A percentile compares a stretch with the other conserved stretches of the same genome.
phyloP scores from a whole-genome alignment of 2,113 vertebrate species.

The Lagopus muta region DNA sequence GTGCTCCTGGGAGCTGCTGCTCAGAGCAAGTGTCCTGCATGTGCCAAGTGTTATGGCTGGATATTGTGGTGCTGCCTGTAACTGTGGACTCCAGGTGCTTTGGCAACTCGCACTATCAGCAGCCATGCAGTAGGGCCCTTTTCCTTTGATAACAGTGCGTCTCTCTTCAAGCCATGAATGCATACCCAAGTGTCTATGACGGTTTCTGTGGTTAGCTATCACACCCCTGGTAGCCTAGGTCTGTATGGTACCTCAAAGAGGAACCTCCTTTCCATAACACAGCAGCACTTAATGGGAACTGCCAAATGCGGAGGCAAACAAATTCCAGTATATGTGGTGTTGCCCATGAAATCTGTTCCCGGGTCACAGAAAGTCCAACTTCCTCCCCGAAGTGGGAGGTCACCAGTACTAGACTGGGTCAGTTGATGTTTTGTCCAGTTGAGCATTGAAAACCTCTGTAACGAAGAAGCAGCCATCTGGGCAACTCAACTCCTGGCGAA shows the following conservation, averaged over 20 bases:
- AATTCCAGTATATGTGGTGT: neutral
- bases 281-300: neutral
- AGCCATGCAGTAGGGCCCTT: neutral
- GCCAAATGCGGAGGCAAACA: neutral
- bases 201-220: neutral
- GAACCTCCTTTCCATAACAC: neutral
- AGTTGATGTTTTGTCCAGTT: neutral
- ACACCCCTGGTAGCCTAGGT: neutral
- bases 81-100: accelerated
- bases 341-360: neutral
- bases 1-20: neutral
- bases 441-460: neutral
- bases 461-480: neutral
- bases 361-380: neutral
- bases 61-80: accelerated
- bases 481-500: neutral
- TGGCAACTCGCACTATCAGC: accelerated
- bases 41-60: neutral
- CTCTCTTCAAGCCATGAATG: neutral
- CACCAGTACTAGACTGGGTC: neutral
- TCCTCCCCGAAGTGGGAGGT: neutral
- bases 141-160: neutral
- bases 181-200: accelerated
- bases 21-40: neutral
- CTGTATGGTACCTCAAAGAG: neutral